phyloP scores from a whole-genome alignment of 2,113 vertebrate genomes.

The Ellobius talpinus region DNA sequence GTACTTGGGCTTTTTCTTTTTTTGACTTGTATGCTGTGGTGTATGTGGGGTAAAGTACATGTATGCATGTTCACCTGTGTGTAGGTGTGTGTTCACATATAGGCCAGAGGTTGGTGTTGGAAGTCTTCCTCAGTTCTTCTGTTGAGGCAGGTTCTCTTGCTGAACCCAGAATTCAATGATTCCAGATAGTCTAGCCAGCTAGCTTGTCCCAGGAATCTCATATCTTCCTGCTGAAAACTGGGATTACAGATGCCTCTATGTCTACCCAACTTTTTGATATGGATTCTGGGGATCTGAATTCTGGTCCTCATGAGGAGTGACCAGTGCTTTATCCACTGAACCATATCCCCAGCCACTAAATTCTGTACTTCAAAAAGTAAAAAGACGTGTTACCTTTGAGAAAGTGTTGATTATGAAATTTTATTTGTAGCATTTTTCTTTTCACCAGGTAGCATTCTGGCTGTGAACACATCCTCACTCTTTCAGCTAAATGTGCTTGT shows the following conservation, averaged over 20 bases:
- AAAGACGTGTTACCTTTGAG: constrained; percentile 43
- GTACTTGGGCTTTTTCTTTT: constrained; percentile 14
- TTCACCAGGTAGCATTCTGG: background rate
- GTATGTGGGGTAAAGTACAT: background rate
- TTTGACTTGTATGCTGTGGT: background rate
- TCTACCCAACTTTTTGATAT: background rate
- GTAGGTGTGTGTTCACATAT: background rate
- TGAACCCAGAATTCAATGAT: background rate
- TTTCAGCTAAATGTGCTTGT: background rate
- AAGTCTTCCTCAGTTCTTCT: background rate
- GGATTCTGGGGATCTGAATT: background rate
- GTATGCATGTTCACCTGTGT: background rate
- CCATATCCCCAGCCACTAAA: background rate
- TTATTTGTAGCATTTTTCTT: background rate
- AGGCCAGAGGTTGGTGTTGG: background rate
- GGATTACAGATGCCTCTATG: background rate
- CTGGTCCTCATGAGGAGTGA: background rate
- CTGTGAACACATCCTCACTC: background rate
- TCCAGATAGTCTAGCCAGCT: background rate
- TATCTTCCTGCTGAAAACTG: background rate
- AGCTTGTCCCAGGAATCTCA: background rate
- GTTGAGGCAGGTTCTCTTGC: background rate
- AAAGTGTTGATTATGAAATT: background rate
- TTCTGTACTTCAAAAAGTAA: constrained; percentile 3
- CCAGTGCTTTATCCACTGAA: background rate